Conservation (phyloP, 1,140 invertebrate genomes). For the Zaprionus ghesquierei region DNA sequence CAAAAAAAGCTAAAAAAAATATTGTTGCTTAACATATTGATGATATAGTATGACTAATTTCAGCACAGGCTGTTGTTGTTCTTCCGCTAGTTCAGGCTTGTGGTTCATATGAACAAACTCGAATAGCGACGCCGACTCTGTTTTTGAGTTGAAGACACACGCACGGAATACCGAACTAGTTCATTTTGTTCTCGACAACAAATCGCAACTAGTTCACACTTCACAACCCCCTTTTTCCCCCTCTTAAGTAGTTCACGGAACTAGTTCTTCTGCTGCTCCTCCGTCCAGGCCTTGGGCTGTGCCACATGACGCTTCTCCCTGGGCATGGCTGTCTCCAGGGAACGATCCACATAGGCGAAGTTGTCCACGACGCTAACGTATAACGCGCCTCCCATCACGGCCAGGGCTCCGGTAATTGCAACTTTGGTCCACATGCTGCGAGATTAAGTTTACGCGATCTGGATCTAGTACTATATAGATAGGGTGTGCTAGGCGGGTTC, state of each 20-base stretch:
- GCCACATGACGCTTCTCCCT: conserved; percentile 34
- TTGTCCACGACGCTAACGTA: conserved; percentile 59
- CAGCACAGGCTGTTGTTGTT: conserved; percentile 10
- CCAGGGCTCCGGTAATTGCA: conserved; percentile 53
- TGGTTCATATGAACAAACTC: conserved; percentile 5
- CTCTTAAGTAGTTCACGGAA: not conserved
- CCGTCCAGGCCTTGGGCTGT: conserved; percentile 12
- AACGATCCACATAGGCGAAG: conserved; percentile 68
- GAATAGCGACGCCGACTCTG: not conserved
- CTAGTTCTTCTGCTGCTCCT: not conserved
- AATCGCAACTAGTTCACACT: not conserved
- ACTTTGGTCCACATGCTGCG: conserved; percentile 64
- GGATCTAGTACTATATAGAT: too few species aligned
- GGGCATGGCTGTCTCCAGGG: conserved; percentile 64
- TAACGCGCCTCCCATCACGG: conserved; percentile 56
- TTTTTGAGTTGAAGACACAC: not conserved
- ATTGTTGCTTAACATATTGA: not conserved
- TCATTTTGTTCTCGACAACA: not conserved
- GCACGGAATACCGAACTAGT: conserved; percentile 7
- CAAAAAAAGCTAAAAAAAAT: not conserved
- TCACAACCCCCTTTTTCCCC: not conserved
- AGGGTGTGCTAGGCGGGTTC: too few species aligned
- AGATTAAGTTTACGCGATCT: too few species aligned
- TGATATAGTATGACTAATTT: conserved; percentile 18
- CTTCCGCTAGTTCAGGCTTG: conserved; percentile 20